phyloP scores from a whole-genome alignment of 2,888 invertebrate species.

The Xestia xanthographa region DNA sequence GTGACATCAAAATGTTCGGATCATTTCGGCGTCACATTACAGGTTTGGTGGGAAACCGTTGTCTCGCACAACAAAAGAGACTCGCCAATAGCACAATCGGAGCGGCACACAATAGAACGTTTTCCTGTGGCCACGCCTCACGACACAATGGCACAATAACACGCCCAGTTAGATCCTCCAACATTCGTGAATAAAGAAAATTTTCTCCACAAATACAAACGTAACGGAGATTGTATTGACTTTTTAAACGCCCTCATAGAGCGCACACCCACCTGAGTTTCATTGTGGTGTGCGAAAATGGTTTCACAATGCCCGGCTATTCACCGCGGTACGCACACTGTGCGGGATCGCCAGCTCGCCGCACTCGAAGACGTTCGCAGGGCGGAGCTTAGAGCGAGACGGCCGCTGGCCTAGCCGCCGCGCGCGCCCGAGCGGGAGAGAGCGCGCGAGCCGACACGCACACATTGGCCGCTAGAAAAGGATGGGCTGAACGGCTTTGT shows the following conservation, averaged over 20 bases:
- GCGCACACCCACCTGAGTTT: conserved; percentile 86
- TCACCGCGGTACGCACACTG: conserved; percentile 84
- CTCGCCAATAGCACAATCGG: conserved; percentile 85
- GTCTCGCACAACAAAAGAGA: conserved; percentile 75
- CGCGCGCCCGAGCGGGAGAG: conserved; percentile 79
- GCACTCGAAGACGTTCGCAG: conserved; percentile 82
- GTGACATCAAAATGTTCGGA: conserved; percentile 56
- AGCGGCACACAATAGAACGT: conserved; percentile 85
- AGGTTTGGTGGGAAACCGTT: conserved; percentile 67
- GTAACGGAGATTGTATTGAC: conserved; percentile 89
- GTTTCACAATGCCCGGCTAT: conserved; percentile 86
- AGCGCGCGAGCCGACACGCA: conserved; percentile 80
- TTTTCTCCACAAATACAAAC: conserved; percentile 87
- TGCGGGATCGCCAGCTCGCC: conserved; percentile 74
- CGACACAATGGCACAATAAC: conserved; percentile 83
- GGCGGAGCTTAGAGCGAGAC: conserved; percentile 89
- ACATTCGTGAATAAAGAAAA: conserved; percentile 86
- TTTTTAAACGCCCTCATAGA: conserved; percentile 90
- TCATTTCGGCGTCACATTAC: conserved; percentile 65
- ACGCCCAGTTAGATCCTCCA: conserved; percentile 84
- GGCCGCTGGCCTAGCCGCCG: conserved; percentile 79
- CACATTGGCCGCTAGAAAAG: conserved; percentile 87
- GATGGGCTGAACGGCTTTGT: conserved; percentile 88
- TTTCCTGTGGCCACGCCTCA: conserved; percentile 87
- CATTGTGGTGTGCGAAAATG: conserved; percentile 88